Evolutionary conservation across 1,140 invertebrate genomes (phyloP).

Genomic region (Aricia agestis): DNA sequence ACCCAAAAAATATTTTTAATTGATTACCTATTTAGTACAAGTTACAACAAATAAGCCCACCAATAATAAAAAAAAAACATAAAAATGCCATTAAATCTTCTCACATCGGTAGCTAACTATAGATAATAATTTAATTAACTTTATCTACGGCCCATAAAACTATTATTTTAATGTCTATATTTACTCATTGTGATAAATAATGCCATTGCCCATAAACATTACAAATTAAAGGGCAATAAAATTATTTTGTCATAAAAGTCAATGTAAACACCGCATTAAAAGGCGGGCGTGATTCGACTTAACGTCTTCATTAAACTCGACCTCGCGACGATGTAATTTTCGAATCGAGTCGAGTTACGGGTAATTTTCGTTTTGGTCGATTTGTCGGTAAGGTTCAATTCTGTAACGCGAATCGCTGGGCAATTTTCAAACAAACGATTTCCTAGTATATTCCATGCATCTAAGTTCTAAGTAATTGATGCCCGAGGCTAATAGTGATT

Average conservation of each 20-base stretch:
- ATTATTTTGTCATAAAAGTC: slow-evolving; percentile 70
- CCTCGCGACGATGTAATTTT: slow-evolving; percentile 61
- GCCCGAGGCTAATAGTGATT: slow-evolving; percentile 61
- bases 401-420: slow-evolving; percentile 47
- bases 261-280: slow-evolving; percentile 67
- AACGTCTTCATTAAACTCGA: slow-evolving; percentile 72
- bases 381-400: slow-evolving; percentile 56
- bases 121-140: background rate
- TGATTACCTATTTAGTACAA: background rate
- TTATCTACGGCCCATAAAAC: background rate
- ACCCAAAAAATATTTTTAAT: background rate
- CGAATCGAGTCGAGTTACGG: slow-evolving; percentile 41
- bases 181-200: background rate
- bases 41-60: background rate
- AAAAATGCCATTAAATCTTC: background rate
- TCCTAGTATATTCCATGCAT: slow-evolving; percentile 41
- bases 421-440: slow-evolving; percentile 60
- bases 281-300: slow-evolving; percentile 52
- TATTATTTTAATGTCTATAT: slow-evolving; percentile 1
- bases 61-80: background rate
- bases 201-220: slow-evolving; percentile 27
- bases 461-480: slow-evolving; percentile 50
- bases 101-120: background rate
- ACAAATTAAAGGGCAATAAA: slow-evolving; percentile 43
- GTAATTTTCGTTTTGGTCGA: slow-evolving; percentile 64